Conservation (phyloP, 2,797 vertebrate genomes). For the Ctenosaura bakeri region DNA sequence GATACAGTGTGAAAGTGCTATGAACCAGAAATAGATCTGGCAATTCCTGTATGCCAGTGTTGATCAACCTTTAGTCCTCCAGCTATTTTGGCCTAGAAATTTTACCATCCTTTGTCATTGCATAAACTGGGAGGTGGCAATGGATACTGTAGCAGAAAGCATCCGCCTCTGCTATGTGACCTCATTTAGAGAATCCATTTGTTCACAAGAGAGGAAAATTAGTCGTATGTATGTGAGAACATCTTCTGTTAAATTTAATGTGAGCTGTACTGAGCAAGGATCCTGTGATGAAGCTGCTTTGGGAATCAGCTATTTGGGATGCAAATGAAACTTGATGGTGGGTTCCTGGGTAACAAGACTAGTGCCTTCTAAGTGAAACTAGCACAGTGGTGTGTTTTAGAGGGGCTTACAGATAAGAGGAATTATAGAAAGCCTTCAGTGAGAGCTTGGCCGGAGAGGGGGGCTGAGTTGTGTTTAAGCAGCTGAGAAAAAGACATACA, state of each 20-base stretch:
- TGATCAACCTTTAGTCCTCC: background rate
- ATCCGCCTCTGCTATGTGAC: background rate
- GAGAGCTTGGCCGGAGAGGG: no score
- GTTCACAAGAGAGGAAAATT: background rate
- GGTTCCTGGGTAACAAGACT: no score
- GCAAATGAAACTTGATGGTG: no score
- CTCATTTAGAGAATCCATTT: background rate
- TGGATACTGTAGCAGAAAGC: background rate
- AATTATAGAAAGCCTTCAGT: no score
- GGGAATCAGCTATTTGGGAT: no score
- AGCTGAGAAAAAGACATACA: no score
- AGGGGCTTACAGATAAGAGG: no score
- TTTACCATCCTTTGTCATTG: background rate
- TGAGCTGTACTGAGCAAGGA: conserved; percentile 22
- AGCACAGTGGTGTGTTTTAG: no score
- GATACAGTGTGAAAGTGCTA: background rate
- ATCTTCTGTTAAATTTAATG: conserved; percentile 59
- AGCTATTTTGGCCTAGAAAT: background rate
- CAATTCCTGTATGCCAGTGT: background rate
- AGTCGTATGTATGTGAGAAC: conserved; percentile 22
- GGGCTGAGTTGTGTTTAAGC: no score
- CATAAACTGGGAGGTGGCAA: background rate
- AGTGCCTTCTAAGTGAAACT: no score
- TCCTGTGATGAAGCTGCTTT: conserved; percentile 17
- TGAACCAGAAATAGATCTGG: background rate